A percentile compares a stretch with the other conserved stretches of the same genome.
phyloP scores from a whole-genome alignment of 1,140 invertebrate genomes.

The Drosophila rufa region DNA sequence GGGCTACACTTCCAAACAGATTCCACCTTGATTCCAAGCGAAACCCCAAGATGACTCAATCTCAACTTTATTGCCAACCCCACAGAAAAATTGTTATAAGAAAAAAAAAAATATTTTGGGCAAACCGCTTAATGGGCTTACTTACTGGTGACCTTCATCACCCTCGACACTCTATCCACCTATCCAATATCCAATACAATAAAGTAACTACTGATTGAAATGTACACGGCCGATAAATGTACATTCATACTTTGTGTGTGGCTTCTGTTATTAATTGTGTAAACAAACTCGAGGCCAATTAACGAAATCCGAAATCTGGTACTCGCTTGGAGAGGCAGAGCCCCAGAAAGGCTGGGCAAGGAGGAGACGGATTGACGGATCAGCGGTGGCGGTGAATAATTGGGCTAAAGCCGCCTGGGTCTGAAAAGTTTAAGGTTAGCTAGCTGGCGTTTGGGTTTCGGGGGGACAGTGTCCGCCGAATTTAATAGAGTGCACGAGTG shows the following conservation, averaged over 20 bases:
- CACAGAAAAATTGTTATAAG: slow-evolving; percentile 16
- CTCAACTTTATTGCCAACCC: slow-evolving; percentile 59
- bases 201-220: slow-evolving; percentile 42
- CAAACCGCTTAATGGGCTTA: slow-evolving; percentile 36
- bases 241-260: slow-evolving; percentile 16
- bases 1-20: slow-evolving; percentile 6
- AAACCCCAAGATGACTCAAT: slow-evolving; percentile 70
- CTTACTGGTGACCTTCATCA: slow-evolving; percentile 29
- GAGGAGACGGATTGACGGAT: slow-evolving; percentile 3
- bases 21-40: slow-evolving; percentile 59
- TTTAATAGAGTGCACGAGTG: slow-evolving; percentile 76
- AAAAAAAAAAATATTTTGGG: slow-evolving; percentile 61
- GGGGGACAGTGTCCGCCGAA: slow-evolving; percentile 39
- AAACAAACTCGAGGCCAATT: slow-evolving; percentile 71
- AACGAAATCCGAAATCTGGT: slow-evolving; percentile 54
- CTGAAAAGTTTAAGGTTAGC: slow-evolving; percentile 66
- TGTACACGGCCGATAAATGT: slow-evolving; percentile 24
- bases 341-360: slow-evolving; percentile 5
- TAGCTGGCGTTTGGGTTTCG: slow-evolving; percentile 18
- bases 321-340: slow-evolving; percentile 8
- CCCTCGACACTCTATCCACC: slow-evolving; percentile 9
- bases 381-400: slow-evolving; percentile 30
- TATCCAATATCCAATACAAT: slow-evolving; percentile 26
- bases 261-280: slow-evolving; percentile 47
- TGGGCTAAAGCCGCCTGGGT: slow-evolving; percentile 33